Evolutionary conservation across 2,888 invertebrate species (phyloP), one percentile per base, ranked within the genome.

Genomic region (Augochlorella aurata): DNA sequence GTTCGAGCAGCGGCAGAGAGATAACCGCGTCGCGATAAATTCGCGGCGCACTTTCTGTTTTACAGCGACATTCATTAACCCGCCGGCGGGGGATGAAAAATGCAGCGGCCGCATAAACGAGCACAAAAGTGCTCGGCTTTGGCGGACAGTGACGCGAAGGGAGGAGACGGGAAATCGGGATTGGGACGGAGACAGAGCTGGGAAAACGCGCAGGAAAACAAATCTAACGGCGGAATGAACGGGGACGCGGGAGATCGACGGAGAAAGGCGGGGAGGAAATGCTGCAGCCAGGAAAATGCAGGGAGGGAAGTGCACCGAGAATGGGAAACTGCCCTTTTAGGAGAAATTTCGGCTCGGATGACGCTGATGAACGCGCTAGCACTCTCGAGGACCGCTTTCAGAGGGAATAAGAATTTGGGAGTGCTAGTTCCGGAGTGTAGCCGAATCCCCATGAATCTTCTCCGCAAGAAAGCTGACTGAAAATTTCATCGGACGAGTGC

Each of bases 1-100:
- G 67, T 67, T 61, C 66, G 44, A 44, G 71, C 29, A n/a, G 45
- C 29, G 50, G 79, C 47, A 63, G 2, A 29, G 52, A 73, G 68
- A 80, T 80, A 80, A 80, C 79, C 81, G 49, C 67, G 14, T 14
- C 29, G 70, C 79, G 77, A 80, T 84, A 78, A 84, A 84, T 75
- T 84, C 75, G 61, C 50, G 45, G 45, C n/a, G 66, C 77, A 73
- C 61, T 84, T 80, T 80, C 66, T 65, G 73, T 77, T 84, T 84
- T 75, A 75, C 65, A 45, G 75, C 54, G 78, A 66, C 77, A 63
- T 80, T 80, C 77, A 73, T 80, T 84, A 84, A 84, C 69, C 66
- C 52, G 63, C 14, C 12, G 47, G 58, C 45, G 54, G 44, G 71
- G 78, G 72, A 83, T 77, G 77, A 77, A 74, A 82, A 83, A 82